Evolutionary conservation across 2,797 vertebrate species (phyloP), one percentile per base, ranked within the genome.

Genomic region (Australoheros facetus): DNA sequence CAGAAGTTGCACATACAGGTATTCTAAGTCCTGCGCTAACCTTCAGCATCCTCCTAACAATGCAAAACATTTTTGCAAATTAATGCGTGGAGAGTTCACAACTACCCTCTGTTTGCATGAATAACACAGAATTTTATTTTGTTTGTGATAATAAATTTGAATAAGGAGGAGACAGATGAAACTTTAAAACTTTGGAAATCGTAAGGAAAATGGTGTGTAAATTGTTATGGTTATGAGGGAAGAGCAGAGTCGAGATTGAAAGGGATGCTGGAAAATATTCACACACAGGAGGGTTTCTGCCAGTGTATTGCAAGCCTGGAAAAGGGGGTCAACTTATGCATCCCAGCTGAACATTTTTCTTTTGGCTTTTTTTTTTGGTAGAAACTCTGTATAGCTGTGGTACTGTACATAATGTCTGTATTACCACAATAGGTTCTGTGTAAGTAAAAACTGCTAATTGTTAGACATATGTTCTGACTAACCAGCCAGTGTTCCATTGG

Each of bases 401-500:
- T 26, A 26, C 26, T 26, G 4, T 55, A 23, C 58, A 71, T n/a
- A 53, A 26, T 72, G 16, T 62, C 37, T 45, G 7, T 53, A 21
- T 37, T 42, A 45, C 6, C 13, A 55, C 7, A 55, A 32, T 11
- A 56, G 1, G 3, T 55, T 19, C 34, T 13, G 53, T 70, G 16
- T 26, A 80, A 79, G 51, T 56, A 12, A 51, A 75, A 79, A 17
- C 2, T 51, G 62, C 30, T 83, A 74, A 85, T 80, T 81, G 78
- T 73, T 26, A 71, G 21, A 78, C 37, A 14, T 5, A 26, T 64
- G 76, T 83, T 89, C 62, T 73, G 79, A 69, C 64, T 75, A 78
- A 79, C 32, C 56, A 72, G 78, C 55, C 62, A 58, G 71, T 74
- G 79, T 84, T 69, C 77, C 78, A 74, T 77, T 51, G 77, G 17